These are phyloP conservation scores for Drosophila flavopinicola DNA, from an alignment of 2,888 invertebrate species.

Conservation along the genomic window DNA sequence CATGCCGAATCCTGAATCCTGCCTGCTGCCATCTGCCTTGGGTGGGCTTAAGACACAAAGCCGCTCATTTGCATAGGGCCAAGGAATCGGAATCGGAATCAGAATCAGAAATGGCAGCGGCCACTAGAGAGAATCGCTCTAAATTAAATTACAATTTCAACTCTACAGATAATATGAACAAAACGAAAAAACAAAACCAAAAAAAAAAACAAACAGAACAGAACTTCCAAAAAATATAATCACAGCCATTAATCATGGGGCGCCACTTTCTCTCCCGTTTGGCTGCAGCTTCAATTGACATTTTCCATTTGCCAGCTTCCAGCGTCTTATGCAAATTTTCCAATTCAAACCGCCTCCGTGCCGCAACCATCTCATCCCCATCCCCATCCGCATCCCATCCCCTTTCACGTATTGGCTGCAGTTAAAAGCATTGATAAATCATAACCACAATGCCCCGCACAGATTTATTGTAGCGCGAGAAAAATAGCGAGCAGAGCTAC, in stretches of 20 bases:
- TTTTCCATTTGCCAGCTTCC: constrained; percentile 66
- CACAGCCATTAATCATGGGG: constrained; percentile 72
- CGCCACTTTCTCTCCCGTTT: constrained; percentile 26
- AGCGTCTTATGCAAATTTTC: constrained; percentile 37
- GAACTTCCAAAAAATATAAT: constrained; percentile 52
- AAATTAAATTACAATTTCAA: constrained; percentile 78
- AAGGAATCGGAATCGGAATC: no score
- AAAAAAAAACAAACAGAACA: constrained; percentile 20
- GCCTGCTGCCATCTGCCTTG: constrained; percentile 10
- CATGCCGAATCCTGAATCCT: no score
- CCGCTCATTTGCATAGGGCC: constrained; percentile 72
- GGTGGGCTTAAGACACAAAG: constrained; percentile 54
- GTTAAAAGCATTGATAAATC: constrained; percentile 81
- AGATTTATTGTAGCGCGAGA: constrained; percentile 51
- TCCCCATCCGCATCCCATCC: constrained; percentile 1
- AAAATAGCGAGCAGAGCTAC: constrained; percentile 11
- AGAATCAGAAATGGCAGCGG: constrained; percentile 45
- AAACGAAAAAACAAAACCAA: constrained; percentile 3
- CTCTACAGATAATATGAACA: constrained; percentile 59
- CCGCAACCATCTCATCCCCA: not conserved
- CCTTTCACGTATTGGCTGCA: constrained; percentile 65
- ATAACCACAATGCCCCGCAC: constrained; percentile 62
- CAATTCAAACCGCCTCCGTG: not conserved
- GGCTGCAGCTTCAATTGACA: constrained; percentile 71
- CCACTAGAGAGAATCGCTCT: constrained; percentile 54